These are phyloP conservation scores for Cassiopea andromeda DNA, from an alignment of 30 jellyfish, hydroid and myxozoan genomes.

Conservation along the genomic window DNA sequence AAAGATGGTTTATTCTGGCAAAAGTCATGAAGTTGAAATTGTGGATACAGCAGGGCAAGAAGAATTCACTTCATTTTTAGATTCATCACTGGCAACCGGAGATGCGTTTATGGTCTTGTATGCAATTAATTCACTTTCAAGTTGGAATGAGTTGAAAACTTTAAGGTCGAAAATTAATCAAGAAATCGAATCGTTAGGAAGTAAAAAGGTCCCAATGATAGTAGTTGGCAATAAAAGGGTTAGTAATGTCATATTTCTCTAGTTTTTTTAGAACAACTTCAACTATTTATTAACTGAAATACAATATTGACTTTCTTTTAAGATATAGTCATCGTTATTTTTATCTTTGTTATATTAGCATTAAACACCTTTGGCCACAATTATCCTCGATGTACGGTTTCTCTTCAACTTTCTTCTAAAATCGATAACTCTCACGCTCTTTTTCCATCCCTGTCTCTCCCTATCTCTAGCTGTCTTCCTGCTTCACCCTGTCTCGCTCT, in stretches of 20 bases:
- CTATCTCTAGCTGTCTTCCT: too few relatives aligned
- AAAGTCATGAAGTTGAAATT: conserved; percentile 82
- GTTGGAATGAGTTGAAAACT: conserved; percentile 90
- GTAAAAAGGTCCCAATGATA: conserved; percentile 78
- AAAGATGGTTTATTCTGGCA: conserved; percentile 79
- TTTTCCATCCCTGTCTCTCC: too few relatives aligned
- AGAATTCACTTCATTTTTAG: conserved; percentile 92
- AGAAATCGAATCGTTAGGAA: conserved; percentile 66
- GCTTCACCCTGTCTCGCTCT: too few relatives aligned
- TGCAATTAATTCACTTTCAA: conserved; percentile 89
- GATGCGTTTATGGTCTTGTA: conserved; percentile 93
- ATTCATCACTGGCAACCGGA: conserved; percentile 94
- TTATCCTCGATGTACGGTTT: too few relatives aligned
- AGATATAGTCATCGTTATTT: too few relatives aligned
- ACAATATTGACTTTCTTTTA: too few relatives aligned
- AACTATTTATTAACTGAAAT: not conserved
- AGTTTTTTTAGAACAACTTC: not conserved
- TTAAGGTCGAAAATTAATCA: conserved; percentile 70
- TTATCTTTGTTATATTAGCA: too few relatives aligned
- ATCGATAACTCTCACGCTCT: too few relatives aligned
- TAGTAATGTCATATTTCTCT: not conserved
- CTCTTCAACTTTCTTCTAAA: too few relatives aligned
- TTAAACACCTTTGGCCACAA: too few relatives aligned
- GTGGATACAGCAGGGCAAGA: conserved; percentile 99
- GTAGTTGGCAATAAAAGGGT: conserved; percentile 95